phyloP scores from a whole-genome alignment of 1,140 invertebrate species.

The Maniola jurtina region DNA sequence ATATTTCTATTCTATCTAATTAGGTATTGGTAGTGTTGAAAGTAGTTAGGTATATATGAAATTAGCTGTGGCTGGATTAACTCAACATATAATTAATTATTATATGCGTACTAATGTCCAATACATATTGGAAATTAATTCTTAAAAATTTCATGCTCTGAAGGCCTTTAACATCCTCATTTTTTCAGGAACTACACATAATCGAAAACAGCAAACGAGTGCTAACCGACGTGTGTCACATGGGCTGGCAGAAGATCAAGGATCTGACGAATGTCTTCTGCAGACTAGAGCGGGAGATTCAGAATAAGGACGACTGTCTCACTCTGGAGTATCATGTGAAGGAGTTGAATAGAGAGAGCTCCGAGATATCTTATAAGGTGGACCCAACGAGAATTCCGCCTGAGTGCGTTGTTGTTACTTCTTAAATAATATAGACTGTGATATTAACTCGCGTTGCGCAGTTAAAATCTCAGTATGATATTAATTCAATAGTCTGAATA shows the following conservation, averaged over 20 bases:
- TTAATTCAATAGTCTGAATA: too few relatives aligned
- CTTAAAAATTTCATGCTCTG: too few relatives aligned
- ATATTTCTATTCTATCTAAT: not conserved
- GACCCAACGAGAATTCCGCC: slow-evolving; percentile 86
- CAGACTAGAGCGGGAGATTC: slow-evolving; percentile 86
- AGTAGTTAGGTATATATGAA: too few relatives aligned
- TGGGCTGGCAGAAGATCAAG: slow-evolving; percentile 90
- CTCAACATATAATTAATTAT: too few relatives aligned
- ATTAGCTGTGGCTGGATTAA: too few relatives aligned
- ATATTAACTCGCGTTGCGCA: not conserved
- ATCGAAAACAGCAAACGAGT: slow-evolving; percentile 71
- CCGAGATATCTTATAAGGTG: slow-evolving; percentile 89
- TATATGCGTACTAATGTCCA: too few relatives aligned
- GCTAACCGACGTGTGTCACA: slow-evolving; percentile 66
- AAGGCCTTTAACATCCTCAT: too few relatives aligned
- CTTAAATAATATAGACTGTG: not conserved
- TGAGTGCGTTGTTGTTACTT: slow-evolving; percentile 76
- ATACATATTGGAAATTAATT: too few relatives aligned
- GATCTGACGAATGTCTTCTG: slow-evolving; percentile 89
- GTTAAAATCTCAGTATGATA: too few relatives aligned
- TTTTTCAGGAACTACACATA: slow-evolving; percentile 66
- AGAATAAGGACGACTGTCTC: slow-evolving; percentile 88
- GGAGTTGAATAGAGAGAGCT: slow-evolving; percentile 85
- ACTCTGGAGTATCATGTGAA: slow-evolving; percentile 88
- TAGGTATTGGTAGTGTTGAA: too few relatives aligned